phyloP scores from a whole-genome alignment of 2,888 invertebrate species.

The Pristionchus arcanus region DNA sequence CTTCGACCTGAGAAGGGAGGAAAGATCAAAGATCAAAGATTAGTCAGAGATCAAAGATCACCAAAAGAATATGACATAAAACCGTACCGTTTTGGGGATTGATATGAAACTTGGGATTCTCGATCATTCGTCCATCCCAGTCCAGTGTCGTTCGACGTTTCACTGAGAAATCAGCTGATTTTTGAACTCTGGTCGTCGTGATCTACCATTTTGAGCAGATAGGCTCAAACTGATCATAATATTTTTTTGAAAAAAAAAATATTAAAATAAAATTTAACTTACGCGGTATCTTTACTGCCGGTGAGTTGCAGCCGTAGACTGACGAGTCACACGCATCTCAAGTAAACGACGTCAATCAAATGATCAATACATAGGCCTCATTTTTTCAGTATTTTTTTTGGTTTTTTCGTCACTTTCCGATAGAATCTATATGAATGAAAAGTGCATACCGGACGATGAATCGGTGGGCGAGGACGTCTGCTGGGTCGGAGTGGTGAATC shows the following conservation, averaged over 20 bases:
- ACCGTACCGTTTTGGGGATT: not conserved
- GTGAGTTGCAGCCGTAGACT: not conserved
- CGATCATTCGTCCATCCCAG: not conserved
- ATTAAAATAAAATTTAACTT: no score
- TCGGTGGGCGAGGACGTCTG: no score
- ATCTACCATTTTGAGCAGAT: no score
- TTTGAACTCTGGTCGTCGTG: no score
- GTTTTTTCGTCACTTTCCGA: no score
- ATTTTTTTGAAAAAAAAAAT: no score
- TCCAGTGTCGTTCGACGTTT: not conserved
- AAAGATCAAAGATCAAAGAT: not conserved
- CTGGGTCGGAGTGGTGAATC: not conserved
- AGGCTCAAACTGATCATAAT: no score
- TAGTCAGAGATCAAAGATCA: not conserved
- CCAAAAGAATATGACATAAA: not conserved
- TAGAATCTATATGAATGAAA: no score
- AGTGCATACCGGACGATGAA: not conserved
- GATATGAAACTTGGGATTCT: not conserved
- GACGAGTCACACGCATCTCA: not conserved
- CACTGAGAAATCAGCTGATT: not conserved
- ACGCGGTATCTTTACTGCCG: no score
- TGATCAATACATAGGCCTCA: no score
- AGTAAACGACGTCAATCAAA: no score
- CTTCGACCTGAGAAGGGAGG: not conserved
- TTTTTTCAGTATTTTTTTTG: no score